Evolutionary conservation across 1,140 invertebrate species (phyloP).

Genomic region (Marisa cornuarietis): DNA sequence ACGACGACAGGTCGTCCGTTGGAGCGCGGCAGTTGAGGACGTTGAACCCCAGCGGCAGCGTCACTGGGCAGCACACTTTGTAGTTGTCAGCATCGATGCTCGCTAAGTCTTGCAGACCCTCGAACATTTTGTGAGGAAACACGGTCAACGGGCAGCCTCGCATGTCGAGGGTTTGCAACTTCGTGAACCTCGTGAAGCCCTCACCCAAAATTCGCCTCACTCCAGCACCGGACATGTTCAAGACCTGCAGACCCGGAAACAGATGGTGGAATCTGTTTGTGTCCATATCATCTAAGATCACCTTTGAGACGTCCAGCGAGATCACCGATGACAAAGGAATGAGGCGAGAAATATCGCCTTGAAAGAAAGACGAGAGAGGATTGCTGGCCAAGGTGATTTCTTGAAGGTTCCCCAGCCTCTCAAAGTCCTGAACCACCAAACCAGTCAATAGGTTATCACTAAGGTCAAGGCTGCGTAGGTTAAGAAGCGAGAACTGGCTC

Average conservation of each 20-base stretch:
- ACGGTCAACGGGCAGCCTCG: slow-evolving; percentile 19
- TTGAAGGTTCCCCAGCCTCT: neutral
- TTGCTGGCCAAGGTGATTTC: neutral
- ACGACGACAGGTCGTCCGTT: slow-evolving; percentile 36
- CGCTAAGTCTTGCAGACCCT: slow-evolving; percentile 18
- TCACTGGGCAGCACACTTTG: slow-evolving; percentile 31
- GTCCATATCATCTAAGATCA: neutral
- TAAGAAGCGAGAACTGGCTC: neutral
- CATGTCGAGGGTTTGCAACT: slow-evolving; percentile 21
- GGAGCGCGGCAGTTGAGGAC: slow-evolving; percentile 29
- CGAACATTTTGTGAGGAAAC: slow-evolving; percentile 27
- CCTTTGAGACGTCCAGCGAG: neutral
- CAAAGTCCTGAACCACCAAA: neutral
- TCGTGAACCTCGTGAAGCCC: neutral
- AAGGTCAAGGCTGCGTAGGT: slow-evolving; percentile 20
- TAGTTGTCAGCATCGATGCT: slow-evolving; percentile 27
- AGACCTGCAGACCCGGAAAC: neutral
- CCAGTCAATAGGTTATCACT: slow-evolving; percentile 17
- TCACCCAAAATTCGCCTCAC: slow-evolving; percentile 9
- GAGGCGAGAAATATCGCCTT: neutral
- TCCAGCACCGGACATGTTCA: slow-evolving; percentile 8
- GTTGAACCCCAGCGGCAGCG: neutral
- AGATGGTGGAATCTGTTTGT: no score
- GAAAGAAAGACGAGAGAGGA: neutral
- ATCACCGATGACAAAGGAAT: neutral